Percentiles rank a stretch among this genome's conserved stretches.
Conservation (phyloP, 1,140 invertebrate genomes). For the Palaemon carinicauda region DNA sequence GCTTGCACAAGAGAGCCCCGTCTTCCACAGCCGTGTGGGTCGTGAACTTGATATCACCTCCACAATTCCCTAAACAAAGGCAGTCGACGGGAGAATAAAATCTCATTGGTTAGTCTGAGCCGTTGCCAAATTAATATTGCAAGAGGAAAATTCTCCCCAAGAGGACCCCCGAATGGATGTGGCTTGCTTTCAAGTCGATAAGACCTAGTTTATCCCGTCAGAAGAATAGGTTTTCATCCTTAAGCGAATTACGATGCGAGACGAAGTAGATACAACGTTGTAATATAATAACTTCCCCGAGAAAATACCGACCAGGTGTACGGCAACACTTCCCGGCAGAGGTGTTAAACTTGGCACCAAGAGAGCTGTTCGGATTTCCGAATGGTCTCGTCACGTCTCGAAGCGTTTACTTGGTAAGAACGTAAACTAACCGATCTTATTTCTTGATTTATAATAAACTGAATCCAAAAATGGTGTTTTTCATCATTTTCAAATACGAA, state of each 20-base stretch:
- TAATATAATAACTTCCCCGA: background rate
- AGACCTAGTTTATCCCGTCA: too few species aligned
- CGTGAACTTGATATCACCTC: background rate
- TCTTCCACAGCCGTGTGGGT: background rate
- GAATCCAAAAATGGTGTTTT: too few species aligned
- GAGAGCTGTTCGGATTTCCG: background rate
- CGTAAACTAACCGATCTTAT: background rate
- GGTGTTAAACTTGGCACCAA: slow-evolving; percentile 29
- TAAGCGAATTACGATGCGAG: too few species aligned
- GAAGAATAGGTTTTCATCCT: too few species aligned
- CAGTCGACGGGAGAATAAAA: background rate
- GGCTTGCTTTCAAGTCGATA: too few species aligned
- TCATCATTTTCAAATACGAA: too few species aligned
- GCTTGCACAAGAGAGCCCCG: background rate
- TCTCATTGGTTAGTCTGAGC: background rate
- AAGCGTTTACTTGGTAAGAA: background rate
- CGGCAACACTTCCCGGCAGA: slow-evolving; percentile 13
- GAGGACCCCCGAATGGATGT: too few species aligned
- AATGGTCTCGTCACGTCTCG: background rate
- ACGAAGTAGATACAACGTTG: too few species aligned
- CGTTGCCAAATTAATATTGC: background rate
- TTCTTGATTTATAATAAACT: background rate
- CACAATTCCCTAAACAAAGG: background rate
- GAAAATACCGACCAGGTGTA: background rate
- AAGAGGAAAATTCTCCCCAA: background rate